Evolutionary conservation across 2,888 invertebrate species (phyloP).

Genomic region (Prenolepis imparis): DNA sequence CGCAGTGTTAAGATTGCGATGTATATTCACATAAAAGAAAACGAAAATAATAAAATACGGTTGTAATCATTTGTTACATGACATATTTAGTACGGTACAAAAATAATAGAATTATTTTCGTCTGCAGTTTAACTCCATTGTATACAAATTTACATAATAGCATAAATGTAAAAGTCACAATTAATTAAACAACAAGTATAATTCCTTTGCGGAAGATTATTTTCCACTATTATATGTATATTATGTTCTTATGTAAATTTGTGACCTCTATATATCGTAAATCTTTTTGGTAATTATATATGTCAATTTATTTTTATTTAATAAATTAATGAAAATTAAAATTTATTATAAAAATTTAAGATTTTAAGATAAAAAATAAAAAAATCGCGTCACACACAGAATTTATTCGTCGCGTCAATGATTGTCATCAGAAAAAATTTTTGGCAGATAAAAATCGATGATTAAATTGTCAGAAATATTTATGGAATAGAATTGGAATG

Average conservation of each 20-base stretch:
- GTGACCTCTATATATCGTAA: not conserved
- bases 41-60: slow-evolving; percentile 14
- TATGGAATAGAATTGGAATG: not conserved
- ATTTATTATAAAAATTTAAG: slow-evolving; percentile 3
- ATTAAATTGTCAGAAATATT: slow-evolving; percentile 6
- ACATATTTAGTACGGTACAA: not conserved
- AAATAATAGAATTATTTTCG: slow-evolving; percentile 2
- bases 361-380: not conserved
- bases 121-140: not conserved
- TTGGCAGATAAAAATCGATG: not conserved
- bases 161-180: slow-evolving; percentile 1
- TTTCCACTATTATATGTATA: not conserved
- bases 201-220: not conserved
- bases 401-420: too few species aligned
- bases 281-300: not conserved
- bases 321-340: not conserved
- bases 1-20: slow-evolving; percentile 72
- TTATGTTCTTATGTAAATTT: slow-evolving; percentile 36
- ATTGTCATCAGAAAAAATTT: not conserved
- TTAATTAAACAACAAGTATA: not conserved
- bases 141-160: slow-evolving; percentile 36
- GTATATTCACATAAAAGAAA: slow-evolving; percentile 55
- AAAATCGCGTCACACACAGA: not conserved
- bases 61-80: not conserved
- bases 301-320: not conserved